Evolutionary conservation across 1,140 invertebrate genomes (phyloP), one percentile per base, ranked within the genome.

Genomic region (Apocrypta bakeri): DNA sequence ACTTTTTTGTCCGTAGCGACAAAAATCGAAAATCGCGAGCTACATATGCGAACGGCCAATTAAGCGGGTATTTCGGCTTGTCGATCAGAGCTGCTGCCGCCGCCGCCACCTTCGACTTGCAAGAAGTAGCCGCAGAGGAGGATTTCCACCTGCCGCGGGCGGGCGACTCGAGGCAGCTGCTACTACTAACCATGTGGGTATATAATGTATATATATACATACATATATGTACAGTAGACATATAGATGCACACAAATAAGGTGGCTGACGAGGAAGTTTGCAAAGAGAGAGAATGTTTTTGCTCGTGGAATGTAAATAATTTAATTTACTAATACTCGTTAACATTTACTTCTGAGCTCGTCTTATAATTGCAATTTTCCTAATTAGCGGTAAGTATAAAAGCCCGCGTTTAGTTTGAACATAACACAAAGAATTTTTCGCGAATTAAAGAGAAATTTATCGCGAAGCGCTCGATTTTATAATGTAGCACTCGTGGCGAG

Each of bases 21-120:
- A 87, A 88, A 88, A 88, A 88, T 86, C 84, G 48, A 76, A 64
- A 64, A 64, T 69, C 37, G 84, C 72, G n/a, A n/a, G 73, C 75
- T 27, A 66, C n/a, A 29, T 25, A 29, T 29, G 25, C 63, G 25
- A 66, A 37, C 80, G 74, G 85, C 87, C 87, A 89, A 89, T 89
- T 89, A 89, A 88, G 84, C 85, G 82, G 25, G 63, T 29, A 66
- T 66, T 66, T 66, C 63, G 63, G 63, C 48, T 56, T 56, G 48
- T 56, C 21, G 48, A 56, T 56, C n/a, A 56, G 48, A 21, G 48
- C 17, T 56, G 17, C 48, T 21, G 14, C 17, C 21, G 17, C 48
- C 40, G 40, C 40, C 48, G 21, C 48, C 48, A 21, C 17, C 48
- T 14, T 17, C 17, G 6, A 56, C 48, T 56, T 56, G 75, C 63